phyloP scores from a whole-genome alignment of 2,113 vertebrate species.

The Rhegmatorhina hoffmannsi region DNA sequence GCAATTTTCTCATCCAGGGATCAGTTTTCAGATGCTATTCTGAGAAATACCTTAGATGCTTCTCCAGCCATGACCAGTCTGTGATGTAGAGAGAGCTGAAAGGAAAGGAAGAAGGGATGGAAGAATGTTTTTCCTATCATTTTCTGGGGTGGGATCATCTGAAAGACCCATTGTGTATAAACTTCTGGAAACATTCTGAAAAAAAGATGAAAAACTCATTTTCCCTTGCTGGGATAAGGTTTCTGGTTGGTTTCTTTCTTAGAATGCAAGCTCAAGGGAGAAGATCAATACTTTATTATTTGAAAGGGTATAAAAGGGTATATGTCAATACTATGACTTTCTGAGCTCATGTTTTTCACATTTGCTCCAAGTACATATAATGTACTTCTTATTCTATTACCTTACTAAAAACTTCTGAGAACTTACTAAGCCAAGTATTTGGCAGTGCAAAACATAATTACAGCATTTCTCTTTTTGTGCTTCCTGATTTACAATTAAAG shows the following conservation, averaged over 20 bases:
- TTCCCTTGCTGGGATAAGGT: background rate
- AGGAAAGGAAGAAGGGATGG: background rate
- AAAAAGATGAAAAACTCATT: background rate
- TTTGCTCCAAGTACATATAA: background rate
- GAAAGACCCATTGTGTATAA: background rate
- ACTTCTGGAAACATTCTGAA: background rate
- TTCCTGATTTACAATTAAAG: background rate
- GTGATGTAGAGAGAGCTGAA: background rate
- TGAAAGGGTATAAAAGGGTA: background rate
- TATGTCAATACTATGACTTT: background rate
- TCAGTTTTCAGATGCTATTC: background rate
- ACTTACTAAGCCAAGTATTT: background rate
- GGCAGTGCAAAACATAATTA: background rate
- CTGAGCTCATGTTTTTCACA: constrained; percentile 31
- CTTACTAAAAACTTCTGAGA: background rate
- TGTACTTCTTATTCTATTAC: background rate
- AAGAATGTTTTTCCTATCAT: background rate
- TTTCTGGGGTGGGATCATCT: background rate
- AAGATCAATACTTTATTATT: constrained; percentile 14
- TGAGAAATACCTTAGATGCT: background rate
- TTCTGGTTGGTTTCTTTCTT: background rate
- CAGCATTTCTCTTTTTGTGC: background rate
- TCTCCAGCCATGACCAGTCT: background rate
- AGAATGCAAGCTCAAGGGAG: background rate
- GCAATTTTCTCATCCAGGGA: background rate